phyloP scores from a whole-genome alignment of 2,888 invertebrate genomes.

The Sthenelais limicola region DNA sequence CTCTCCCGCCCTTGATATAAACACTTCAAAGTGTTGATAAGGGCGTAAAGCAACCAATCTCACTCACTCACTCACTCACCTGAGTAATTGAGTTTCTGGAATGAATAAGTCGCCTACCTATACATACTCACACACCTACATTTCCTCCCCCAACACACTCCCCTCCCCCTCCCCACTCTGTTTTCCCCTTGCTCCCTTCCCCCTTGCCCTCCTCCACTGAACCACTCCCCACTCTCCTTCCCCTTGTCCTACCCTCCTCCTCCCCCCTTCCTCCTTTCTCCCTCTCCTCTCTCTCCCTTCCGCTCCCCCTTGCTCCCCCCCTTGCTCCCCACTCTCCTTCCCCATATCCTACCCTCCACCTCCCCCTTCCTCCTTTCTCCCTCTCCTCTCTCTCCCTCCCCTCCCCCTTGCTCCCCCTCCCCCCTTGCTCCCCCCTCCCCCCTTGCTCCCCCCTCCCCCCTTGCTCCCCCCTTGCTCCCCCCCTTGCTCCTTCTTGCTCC shows the following conservation, averaged over 20 bases:
- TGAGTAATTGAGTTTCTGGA: constrained; percentile 6
- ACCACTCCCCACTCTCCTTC: not conserved
- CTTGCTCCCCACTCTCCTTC: not conserved
- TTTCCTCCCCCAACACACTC: not conserved
- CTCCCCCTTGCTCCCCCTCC: not conserved
- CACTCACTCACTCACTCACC: too few species aligned
- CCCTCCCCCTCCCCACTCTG: not conserved
- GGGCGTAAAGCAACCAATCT: constrained; percentile 16
- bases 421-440: not conserved
- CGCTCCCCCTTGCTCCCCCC: not conserved
- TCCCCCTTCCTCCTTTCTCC: not conserved
- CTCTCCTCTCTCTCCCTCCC: not conserved
- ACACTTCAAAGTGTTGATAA: too few species aligned
- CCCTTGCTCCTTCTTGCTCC: not conserved
- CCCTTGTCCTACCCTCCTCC: not conserved
- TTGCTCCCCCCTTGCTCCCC: not conserved
- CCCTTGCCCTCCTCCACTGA: not conserved
- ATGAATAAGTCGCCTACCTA: not conserved
- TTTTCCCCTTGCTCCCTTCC: constrained; percentile 6
- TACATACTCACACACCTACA: not conserved
- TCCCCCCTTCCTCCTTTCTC: not conserved
- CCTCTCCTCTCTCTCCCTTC: not conserved
- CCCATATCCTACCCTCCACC: not conserved
- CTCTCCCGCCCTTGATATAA: constrained; percentile 15
- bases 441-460: too few species aligned